Evolutionary conservation across 2,113 vertebrate genomes (phyloP), one percentile per base, ranked within the genome.

Genomic region (Origma solitaria): DNA sequence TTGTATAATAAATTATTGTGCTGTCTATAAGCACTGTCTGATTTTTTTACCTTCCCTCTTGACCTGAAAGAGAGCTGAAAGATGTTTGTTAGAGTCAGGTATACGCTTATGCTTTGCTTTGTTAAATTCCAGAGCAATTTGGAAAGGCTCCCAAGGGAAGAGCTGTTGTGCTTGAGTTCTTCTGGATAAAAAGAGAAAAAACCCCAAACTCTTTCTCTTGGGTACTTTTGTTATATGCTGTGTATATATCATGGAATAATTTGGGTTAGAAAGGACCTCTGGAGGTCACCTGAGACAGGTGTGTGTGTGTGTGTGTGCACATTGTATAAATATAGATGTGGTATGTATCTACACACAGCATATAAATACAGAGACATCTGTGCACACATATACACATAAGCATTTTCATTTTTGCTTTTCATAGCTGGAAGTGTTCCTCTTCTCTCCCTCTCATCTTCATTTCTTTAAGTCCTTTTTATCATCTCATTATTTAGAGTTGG

Each of bases 11-110:
- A 89, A 40, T 88, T 91, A 66, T 15, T 84, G 40, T 61, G 15
- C 58, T 90, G 65, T 57, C 33, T 73, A 1, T 40, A 69, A 61
- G 49, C 56, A 78, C 37, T 78, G 33, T 30, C 40, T 95, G n/a
- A 2, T 50, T 27, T 20, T n/a, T 95, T 96, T 95, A 72, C 60
- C 11, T 89, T 90, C 84, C 37, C 62, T 91, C 30, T 69, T 90
- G 71, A 82, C 93, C 60, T 82, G 81, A 94, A 88, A 76, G 94
- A 90, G 35, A 31, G 38, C 68, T 87, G 62, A 72, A 94, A 87
- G 57, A 11, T 83, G 31, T 58, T 92, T 68, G 65, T 57, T 66
- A 35, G 64, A 80, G 37, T 62, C 5, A 30, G 68, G 71, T 61
- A 22, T 65, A 69, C 31, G 15, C 20, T 64, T 78, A 8, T 0